Evolutionary conservation across 2,113 vertebrate species (phyloP).

Genomic region (Indri indri): DNA sequence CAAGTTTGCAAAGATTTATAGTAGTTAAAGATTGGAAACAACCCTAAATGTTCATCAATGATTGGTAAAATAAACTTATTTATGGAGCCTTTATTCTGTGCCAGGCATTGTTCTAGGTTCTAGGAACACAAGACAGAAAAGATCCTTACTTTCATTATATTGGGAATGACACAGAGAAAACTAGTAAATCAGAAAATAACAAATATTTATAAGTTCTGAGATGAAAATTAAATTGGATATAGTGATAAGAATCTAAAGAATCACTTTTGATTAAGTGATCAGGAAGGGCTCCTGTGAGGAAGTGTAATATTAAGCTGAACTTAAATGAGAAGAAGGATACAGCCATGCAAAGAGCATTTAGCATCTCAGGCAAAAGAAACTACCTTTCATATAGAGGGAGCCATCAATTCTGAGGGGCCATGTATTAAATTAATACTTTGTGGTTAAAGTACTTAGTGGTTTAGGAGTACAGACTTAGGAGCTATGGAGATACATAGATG

Average conservation of each 20-base stretch:
- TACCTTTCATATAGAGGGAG: not conserved
- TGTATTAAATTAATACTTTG: not conserved
- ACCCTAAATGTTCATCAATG: not conserved
- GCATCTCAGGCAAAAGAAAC: not conserved
- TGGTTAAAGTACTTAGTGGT: not conserved
- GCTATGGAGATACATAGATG: not conserved
- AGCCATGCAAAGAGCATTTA: not conserved
- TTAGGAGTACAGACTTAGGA: not conserved
- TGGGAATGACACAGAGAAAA: conserved; percentile 11
- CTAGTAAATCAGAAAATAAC: not conserved
- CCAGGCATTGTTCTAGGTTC: conserved; percentile 2
- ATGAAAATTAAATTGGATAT: not conserved
- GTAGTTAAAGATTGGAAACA: not conserved
- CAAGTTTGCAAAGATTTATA: not conserved
- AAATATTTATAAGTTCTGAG: not conserved
- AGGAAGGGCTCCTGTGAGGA: not conserved
- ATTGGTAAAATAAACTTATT: not conserved
- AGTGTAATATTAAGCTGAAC: not conserved
- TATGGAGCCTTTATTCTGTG: not conserved
- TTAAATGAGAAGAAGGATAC: not conserved
- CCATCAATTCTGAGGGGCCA: not conserved
- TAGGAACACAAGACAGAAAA: not conserved
- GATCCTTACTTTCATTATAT: not conserved
- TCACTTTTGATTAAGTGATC: not conserved
- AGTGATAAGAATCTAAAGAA: not conserved